phyloP scores from a whole-genome alignment of 2,888 invertebrate species.

The Machimus atricapillus region DNA sequence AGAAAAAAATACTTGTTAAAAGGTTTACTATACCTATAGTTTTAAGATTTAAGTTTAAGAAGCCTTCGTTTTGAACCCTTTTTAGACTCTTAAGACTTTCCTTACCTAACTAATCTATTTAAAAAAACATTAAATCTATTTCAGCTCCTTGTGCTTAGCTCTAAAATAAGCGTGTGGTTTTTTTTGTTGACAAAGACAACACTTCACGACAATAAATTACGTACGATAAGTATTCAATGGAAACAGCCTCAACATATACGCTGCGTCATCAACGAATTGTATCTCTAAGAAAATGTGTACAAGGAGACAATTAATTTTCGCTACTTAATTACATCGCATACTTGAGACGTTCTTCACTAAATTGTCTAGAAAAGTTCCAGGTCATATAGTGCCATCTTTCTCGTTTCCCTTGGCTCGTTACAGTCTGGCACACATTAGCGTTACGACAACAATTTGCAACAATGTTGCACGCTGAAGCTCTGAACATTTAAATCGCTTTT shows the following conservation, averaged over 20 bases:
- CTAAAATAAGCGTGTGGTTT: background rate
- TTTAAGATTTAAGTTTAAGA: no score
- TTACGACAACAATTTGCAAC: background rate
- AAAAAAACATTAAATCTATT: no score
- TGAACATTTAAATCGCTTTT: background rate
- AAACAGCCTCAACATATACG: background rate
- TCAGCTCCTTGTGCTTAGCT: background rate
- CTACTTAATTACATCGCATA: background rate
- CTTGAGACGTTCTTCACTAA: background rate
- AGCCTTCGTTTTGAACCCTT: no score
- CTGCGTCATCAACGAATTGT: background rate
- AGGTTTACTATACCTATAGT: no score
- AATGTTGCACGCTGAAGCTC: background rate
- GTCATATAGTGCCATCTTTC: background rate
- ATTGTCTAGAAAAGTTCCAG: conserved; percentile 1
- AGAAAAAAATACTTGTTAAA: no score
- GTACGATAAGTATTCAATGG: background rate
- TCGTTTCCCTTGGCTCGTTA: background rate
- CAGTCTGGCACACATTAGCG: background rate
- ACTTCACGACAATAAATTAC: background rate
- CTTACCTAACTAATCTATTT: no score
- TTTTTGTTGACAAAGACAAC: background rate
- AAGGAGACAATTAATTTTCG: background rate
- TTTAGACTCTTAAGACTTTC: no score
- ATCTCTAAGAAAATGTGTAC: background rate